Evolutionary conservation across 2,113 vertebrate genomes (phyloP), one percentile per base, ranked within the genome.

Genomic region (Microcebus murinus): DNA sequence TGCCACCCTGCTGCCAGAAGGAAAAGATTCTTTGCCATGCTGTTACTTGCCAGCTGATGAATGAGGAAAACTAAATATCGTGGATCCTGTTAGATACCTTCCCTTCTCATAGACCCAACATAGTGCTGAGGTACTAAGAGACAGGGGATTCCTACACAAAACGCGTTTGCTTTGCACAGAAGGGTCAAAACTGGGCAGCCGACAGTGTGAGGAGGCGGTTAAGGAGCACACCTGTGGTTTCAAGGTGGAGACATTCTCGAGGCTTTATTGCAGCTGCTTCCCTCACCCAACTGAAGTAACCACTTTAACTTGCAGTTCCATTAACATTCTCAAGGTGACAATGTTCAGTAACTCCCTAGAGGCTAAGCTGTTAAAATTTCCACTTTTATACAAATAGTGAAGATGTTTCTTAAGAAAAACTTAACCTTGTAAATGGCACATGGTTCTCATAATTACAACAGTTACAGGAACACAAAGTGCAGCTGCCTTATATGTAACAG

Each of bases 311-410:
- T 65, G 13, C 76, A 94, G 79, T 71, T 91, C 88, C 57, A 52
- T 55, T 96, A 89, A 82, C 86, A 87, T 57, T 96, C 90, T 87
- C n/a, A 67, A 67, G 50, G 94, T 67, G 88, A 95, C 68, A 87
- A 92, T 5, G 17, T 79, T 92, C 70, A 73, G 48, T n/a, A 71
- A 73, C 52, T 93, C 52, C 91, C 52, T 18, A 84, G 85, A 92
- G 23, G 52, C 36, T 67, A 82, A 91, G 63, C 23, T 87, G 89
- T 91, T 94, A 77, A 83, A 92, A 76, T 63, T 23, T 88, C 63
- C n/a, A 11, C 81, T 93, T 96, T 88, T 81, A 89, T 59, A 91
- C 39, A 65, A 77, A 82, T 2, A 92, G n/a, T 61, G 45, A 91
- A 76, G 63, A 70, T 76, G 48, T 91, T 96, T 82, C 71, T 81